Base-by-base conservation (phyloP, 1,140 invertebrate genomes). In the Papilio glaucus region DNA sequence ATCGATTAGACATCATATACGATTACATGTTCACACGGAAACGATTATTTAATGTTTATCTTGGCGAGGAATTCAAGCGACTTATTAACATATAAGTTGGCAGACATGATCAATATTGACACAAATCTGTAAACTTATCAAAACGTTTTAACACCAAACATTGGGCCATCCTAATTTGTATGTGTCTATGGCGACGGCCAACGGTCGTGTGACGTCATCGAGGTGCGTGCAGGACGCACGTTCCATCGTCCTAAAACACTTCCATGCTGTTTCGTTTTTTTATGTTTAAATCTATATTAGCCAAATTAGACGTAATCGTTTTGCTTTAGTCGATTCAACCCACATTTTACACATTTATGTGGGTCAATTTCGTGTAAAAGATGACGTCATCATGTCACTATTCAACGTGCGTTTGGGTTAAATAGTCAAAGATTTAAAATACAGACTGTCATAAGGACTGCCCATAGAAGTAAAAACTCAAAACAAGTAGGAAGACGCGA, bases 101-200 rank as follows among this genome's bases (percentile, higher is more conserved):
- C 85, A 88, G 85, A 86, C 87, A 85, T 72, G 61, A 73, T 71
- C 71, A 84, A 85, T 89, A 87, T 91, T 91, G 88, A 85, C 85
- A 81, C 75, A 84, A 85, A 88, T 86, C 85, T 85, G 85, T 89
- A 88, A 80, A 88, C 81, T 80, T 85, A 87, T 89, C 83, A 57
- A 82, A 76, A 84, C 85, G 78, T 91, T 91, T 91, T 91, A 89
- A 89, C 88, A 86, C 88, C 86, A 87, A 90, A 90, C 84, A 90
- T 76, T 77, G 77, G 78, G 77, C 65, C 77, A 75, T 86, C 82
- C 85, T 83, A 85, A 85, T 86, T 87, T 83, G 83, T 83, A 81
- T 80, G 77, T 80, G 76, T 70, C 77, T 78, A 65, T 81, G 81
- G 81, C 79, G 74, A 71, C 77, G 73, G 67, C 49, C 67, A 62